phyloP scores from a whole-genome alignment of 2,888 invertebrate species.

The Teleogryllus oceanicus region DNA sequence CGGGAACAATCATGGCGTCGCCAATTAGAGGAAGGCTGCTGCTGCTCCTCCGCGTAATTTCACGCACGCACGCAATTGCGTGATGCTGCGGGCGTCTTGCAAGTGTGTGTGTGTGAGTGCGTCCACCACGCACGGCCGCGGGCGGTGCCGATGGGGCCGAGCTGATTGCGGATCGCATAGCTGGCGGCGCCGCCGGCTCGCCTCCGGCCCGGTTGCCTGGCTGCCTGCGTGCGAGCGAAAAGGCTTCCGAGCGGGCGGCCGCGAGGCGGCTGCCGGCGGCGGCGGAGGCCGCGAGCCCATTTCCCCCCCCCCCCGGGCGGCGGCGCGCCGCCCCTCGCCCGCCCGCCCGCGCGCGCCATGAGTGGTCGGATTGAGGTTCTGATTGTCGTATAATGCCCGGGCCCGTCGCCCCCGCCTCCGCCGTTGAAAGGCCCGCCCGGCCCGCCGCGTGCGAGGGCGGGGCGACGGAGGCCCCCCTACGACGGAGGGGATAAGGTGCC shows the following conservation, averaged over 20 bases:
- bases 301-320: no score
- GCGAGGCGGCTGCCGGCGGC: no score
- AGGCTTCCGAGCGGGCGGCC: no score
- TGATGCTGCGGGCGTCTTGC: not conserved
- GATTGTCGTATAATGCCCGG: constrained; percentile 32
- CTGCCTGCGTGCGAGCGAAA: no score
- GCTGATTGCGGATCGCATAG: not conserved
- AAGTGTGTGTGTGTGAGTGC: no score
- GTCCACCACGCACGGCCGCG: not conserved
- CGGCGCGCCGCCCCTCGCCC: not conserved
- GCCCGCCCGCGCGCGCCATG: not conserved
- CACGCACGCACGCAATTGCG: not conserved
- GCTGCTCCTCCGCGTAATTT: not conserved
- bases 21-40: not conserved
- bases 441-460: constrained; percentile 24
- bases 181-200: not conserved
- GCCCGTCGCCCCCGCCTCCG: constrained; percentile 44
- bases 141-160: not conserved
- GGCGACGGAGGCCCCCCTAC: not conserved
- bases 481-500: not conserved
- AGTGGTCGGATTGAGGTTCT: constrained; percentile 3
- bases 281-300: not conserved
- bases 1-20: not conserved
- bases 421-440: constrained; percentile 39
- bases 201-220: not conserved